Base-by-base conservation (phyloP, 1,140 invertebrate species). In the Monomorium pharaonis region DNA sequence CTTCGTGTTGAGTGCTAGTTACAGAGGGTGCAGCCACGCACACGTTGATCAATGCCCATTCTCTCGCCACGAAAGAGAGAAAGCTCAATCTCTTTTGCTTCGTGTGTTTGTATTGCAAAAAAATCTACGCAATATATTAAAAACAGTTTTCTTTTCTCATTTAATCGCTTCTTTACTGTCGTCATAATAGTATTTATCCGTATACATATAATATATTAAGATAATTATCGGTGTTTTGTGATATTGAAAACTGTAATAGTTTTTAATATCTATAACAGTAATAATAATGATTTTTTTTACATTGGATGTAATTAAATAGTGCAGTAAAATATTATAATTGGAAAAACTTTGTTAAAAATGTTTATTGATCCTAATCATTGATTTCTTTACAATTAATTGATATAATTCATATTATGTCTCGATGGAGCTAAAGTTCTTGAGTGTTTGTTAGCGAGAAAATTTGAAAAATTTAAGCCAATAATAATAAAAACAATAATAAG, bases 91-190 rank as follows among this genome's bases (percentile, higher is more conserved):
- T 85, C 44, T 3, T 18, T 27, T 30, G 24, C 24, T 67, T 85
- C 44, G 49, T 78, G 16, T 92, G 88, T 92, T 92, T 92, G 86
- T 89, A 91, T 75, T 90, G 91, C 84, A 92, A 92, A 92, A n/a
- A 37, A 37, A 37, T 88, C 86, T 81, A 84, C 87, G 67, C 86
- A 91, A 92, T 92, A 91, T 92, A 92, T 92, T 90, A 92, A 92
- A 92, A 88, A 89, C 86, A 91, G 89, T 84, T 87, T 87, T 62
- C 88, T 88, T 87, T 87, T 91, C 90, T 92, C 87, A 83, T 89
- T 84, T 63, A 81, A 88, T 87, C 87, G 85, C 14, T 89, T 90
- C 90, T 92, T 93, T 93, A 86, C 91, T 92, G 77, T 87, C 85
- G 47, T 77, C 72, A 90, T 91, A 92, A 91, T 91, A n/a, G 7